Conservation (phyloP, 2,113 vertebrate species). For the Tauraco erythrolophus region DNA sequence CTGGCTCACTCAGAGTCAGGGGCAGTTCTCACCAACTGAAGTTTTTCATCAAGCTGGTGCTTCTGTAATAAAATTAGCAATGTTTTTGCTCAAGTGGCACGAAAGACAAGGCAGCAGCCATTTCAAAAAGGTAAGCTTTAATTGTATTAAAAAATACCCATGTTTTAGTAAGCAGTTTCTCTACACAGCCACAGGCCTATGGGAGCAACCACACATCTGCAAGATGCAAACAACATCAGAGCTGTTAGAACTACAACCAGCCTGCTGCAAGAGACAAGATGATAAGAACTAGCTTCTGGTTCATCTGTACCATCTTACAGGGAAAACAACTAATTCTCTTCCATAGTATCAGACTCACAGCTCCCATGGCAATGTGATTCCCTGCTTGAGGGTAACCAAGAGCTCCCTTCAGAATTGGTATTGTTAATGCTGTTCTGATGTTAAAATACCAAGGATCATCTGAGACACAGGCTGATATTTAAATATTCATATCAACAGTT, state of each 20-base stretch:
- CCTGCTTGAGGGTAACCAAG: neutral
- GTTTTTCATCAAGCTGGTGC: neutral
- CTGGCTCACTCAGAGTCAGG: neutral
- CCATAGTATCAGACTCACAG: neutral
- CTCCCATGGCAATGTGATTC: neutral
- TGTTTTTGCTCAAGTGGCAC: neutral
- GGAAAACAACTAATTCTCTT: neutral
- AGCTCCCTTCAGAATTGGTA: neutral
- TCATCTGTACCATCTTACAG: neutral
- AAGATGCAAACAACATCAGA: constrained; percentile 55
- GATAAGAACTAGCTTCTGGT: neutral
- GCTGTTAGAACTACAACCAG: neutral
- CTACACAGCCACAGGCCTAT: constrained; percentile 53
- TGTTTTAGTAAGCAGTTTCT: constrained; percentile 73
- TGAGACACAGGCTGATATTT: neutral
- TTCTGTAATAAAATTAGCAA: neutral
- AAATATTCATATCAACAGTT: neutral
- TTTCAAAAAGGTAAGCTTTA: constrained; percentile 80
- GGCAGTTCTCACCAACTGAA: neutral
- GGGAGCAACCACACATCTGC: constrained; percentile 53
- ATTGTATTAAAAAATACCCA: constrained; percentile 72
- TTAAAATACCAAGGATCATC: neutral
- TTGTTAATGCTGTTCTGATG: neutral
- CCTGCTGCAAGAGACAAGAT: neutral
- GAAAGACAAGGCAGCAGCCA: constrained; percentile 44